Base-by-base conservation (phyloP, 2,113 vertebrate genomes). In the Clinocottus analis region DNA sequence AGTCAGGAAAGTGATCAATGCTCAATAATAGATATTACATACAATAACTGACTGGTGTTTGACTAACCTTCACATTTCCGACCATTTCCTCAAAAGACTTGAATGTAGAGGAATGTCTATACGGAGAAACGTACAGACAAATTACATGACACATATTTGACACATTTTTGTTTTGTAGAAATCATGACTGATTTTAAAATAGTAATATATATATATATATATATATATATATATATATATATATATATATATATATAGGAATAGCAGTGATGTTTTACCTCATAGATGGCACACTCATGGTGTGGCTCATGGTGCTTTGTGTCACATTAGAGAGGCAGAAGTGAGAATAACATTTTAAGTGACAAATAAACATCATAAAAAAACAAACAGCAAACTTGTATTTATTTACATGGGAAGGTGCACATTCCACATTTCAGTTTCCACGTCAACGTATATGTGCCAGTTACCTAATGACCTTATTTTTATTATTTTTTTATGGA, bases 261-360 rank as follows among this genome's bases (percentile, higher is more conserved):
- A n/a, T n/a, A n/a, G 41, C 19, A 58, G 21, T 25, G 60, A 45
- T 89, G 93, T 91, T 0, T 97, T 97, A 99, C 98, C 98, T 99
- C 97, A 99, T 99, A 5, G 95, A 90, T 1, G 98, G 98, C 94
- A 99, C 98, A 91, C 98, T 99, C 86, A 99, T 96, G 21, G 96
- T 97, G 90, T 99, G 98, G 75, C 94, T 95, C 77, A 99, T 95
- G 91, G 93, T 92, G 86, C 94, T 95, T 92, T 91, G 93, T 1
- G 39, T 61, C 65, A 39, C 62, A 69, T 29, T 49, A 21, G 92
- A 51, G 31, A 87, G 80, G 80, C 19, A 94, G 74, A 59, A n/a
- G 17, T n/a, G 23, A 14, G 5, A 55, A 64, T 1, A 6, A 31
- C 12, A 43, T 72, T 61, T 9, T 45, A 69, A 39, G 1, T 33